Conservation (phyloP, 2,888 invertebrate species). For the Galeopsomyia nigrocyanea region DNA sequence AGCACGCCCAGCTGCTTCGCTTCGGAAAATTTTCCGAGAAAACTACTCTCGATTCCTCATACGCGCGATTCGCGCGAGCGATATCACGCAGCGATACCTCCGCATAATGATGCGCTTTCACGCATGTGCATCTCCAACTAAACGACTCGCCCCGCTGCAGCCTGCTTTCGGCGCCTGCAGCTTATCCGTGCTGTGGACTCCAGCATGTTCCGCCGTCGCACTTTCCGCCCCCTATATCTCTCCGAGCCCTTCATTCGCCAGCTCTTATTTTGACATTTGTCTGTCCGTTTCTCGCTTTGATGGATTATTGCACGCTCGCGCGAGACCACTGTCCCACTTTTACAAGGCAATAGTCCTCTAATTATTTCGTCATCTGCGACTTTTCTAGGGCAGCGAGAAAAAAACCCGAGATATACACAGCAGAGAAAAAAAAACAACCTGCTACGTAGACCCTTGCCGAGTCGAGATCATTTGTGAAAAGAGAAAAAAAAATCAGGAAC, state of each 20-base stretch:
- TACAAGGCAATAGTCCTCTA: conserved; percentile 19
- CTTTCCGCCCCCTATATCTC: not conserved
- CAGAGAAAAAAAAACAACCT: not conserved
- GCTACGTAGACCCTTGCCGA: too few species aligned
- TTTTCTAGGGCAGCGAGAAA: conserved; percentile 43
- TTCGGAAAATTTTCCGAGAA: conserved; percentile 29
- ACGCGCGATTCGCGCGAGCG: conserved; percentile 36
- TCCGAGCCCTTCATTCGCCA: conserved; percentile 11
- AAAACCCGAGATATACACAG: not conserved
- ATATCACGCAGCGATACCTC: conserved; percentile 51
- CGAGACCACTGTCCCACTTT: conserved; percentile 17
- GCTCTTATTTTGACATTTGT: too few species aligned
- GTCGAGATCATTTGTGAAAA: conserved; percentile 3
- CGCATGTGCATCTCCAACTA: too few species aligned
- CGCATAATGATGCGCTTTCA: conserved; percentile 49
- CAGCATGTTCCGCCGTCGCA: too few species aligned
- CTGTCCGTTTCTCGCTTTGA: too few species aligned
- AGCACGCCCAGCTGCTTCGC: too few species aligned
- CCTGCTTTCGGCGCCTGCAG: conserved; percentile 39
- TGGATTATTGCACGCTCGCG: too few species aligned
- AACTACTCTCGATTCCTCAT: conserved; percentile 23
- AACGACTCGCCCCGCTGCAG: too few species aligned
- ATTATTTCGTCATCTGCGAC: conserved; percentile 33
- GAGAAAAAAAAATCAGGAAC: conserved; percentile 12
- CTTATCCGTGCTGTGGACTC: conserved; percentile 24